Conservation (phyloP, 2,888 invertebrate species). For the Charanyca ferruginea region DNA sequence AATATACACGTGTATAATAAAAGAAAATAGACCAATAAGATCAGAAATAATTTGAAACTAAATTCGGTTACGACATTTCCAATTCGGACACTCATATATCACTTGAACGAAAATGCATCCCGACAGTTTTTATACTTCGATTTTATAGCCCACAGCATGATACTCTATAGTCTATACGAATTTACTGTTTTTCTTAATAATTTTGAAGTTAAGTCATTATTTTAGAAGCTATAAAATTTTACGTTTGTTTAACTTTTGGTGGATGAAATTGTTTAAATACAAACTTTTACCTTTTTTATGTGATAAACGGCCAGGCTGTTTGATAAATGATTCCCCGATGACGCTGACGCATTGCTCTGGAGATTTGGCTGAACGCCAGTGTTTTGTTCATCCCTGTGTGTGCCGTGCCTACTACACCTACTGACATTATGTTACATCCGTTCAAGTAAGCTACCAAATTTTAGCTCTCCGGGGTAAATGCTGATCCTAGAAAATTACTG, state of each 20-base stretch:
- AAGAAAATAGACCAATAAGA: constrained; percentile 14
- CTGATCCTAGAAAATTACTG: too few relatives aligned
- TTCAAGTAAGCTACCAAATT: constrained; percentile 12
- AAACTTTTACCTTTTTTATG: background rate
- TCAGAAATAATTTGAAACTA: constrained; percentile 6
- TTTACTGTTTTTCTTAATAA: constrained; percentile 10
- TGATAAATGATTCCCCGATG: constrained; percentile 63
- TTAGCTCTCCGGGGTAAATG: too few relatives aligned
- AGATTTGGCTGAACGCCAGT: constrained; percentile 70
- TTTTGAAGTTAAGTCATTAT: background rate
- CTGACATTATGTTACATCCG: constrained; percentile 15
- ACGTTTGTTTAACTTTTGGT: constrained; percentile 2
- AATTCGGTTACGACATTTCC: constrained; percentile 22
- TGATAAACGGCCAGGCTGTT: constrained; percentile 26
- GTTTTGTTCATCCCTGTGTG: constrained; percentile 20
- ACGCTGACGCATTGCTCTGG: constrained; percentile 63
- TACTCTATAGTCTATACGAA: background rate
- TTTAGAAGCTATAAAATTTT: constrained; percentile 4
- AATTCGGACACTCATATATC: constrained; percentile 15
- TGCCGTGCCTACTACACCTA: constrained; percentile 27
- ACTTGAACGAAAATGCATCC: constrained; percentile 11
- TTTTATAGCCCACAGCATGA: constrained; percentile 24
- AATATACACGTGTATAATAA: constrained; percentile 6
- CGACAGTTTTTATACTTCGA: constrained; percentile 9
- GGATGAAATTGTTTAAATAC: background rate